These are phyloP conservation scores for Callopanchax toddi DNA, from an alignment of 2,113 vertebrate species.

Conservation along the genomic window DNA sequence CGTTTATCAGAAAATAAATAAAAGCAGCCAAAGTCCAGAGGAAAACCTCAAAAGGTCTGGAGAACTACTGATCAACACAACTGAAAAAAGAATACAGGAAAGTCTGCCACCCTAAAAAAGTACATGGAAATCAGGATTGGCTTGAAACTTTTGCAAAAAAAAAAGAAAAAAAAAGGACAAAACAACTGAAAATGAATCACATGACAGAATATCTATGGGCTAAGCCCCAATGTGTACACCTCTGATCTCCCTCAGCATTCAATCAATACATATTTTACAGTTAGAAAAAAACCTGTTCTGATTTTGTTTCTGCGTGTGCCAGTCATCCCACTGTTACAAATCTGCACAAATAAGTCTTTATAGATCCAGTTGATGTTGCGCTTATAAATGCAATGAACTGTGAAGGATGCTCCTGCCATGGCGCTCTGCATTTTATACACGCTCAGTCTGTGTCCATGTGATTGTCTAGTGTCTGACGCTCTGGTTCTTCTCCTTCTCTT, in stretches of 20 bases:
- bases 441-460: slow-evolving; percentile 47
- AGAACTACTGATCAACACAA: too few relatives aligned
- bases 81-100: too few relatives aligned
- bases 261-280: slow-evolving; percentile 25
- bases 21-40: too few relatives aligned
- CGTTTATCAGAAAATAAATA: too few relatives aligned
- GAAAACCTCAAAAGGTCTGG: too few relatives aligned
- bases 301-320: slow-evolving; percentile 38
- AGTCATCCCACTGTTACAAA: slow-evolving; percentile 57
- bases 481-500: slow-evolving; percentile 54
- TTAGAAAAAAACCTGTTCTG: slow-evolving; percentile 16
- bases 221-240: too few relatives aligned
- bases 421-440: slow-evolving; percentile 53
- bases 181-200: too few relatives aligned
- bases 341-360: slow-evolving; percentile 57
- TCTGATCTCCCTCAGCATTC: slow-evolving; percentile 1
- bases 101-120: too few relatives aligned
- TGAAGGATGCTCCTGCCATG: slow-evolving; percentile 63
- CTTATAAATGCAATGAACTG: slow-evolving; percentile 60
- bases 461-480: slow-evolving; percentile 53
- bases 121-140: too few relatives aligned
- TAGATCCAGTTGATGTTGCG: slow-evolving; percentile 47
- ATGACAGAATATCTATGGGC: too few relatives aligned
- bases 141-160: too few relatives aligned
- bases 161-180: slow-evolving; percentile 8